Evolutionary conservation across 2,888 invertebrate species (phyloP).

Genomic region (Muschampia plurimacula): DNA sequence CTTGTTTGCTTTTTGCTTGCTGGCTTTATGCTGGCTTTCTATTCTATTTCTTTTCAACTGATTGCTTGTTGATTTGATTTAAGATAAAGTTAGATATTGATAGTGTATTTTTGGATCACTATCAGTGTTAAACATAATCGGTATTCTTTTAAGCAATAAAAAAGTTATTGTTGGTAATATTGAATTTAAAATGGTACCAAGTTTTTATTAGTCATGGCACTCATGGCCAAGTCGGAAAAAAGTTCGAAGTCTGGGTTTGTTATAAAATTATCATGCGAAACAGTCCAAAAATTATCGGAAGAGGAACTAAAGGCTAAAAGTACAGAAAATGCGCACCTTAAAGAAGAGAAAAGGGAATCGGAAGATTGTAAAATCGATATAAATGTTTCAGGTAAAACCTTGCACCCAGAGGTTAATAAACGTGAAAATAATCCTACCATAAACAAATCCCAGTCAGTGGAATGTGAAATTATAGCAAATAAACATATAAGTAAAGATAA

Average conservation of each 20-base stretch:
- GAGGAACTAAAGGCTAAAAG: slow-evolving; percentile 61
- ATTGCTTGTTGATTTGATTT: not conserved
- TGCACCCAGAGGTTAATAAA: slow-evolving; percentile 21
- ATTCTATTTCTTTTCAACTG: no score
- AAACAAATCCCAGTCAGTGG: slow-evolving; percentile 19
- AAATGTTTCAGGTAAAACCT: slow-evolving; percentile 10
- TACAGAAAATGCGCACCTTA: slow-evolving; percentile 18
- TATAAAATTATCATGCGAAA: slow-evolving; percentile 78
- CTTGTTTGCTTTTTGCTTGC: no score
- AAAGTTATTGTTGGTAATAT: not conserved
- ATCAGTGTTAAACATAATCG: not conserved
- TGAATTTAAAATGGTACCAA: not conserved
- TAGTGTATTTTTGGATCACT: not conserved
- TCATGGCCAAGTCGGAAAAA: slow-evolving; percentile 68
- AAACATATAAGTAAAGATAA: not conserved
- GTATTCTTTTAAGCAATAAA: not conserved
- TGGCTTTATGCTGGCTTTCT: no score
- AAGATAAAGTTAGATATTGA: not conserved
- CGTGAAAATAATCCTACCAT: not conserved
- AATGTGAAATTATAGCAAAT: slow-evolving; percentile 4
- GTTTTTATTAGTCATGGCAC: not conserved
- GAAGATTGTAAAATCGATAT: slow-evolving; percentile 30
- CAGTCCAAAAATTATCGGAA: slow-evolving; percentile 75
- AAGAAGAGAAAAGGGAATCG: slow-evolving; percentile 1
- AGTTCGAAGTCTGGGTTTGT: slow-evolving; percentile 72